Evolutionary conservation across 1,140 invertebrate species (phyloP).

Genomic region (Stratiolaelaps scimitus): DNA sequence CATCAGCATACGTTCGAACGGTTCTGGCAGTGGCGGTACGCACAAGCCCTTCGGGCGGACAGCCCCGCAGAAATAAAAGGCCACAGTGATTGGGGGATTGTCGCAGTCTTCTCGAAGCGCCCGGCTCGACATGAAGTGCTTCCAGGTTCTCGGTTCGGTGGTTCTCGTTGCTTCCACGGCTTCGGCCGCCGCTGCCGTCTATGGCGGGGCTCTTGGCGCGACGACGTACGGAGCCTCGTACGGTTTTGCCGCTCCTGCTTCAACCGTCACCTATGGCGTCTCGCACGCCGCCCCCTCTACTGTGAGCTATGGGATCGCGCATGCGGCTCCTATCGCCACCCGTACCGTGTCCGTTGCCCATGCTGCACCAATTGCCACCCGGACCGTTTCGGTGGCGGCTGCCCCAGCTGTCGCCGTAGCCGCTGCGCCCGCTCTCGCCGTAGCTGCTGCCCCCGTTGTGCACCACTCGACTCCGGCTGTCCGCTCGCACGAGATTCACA

Average conservation of each 20-base stretch:
- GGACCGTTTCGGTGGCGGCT: neutral
- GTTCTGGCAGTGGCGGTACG: too few species aligned
- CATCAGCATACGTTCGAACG: too few species aligned
- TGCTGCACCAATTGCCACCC: neutral
- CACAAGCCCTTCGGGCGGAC: neutral
- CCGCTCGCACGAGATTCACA: conserved; percentile 17
- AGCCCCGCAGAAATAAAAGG: conserved; percentile 10
- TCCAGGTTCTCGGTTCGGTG: conserved; percentile 10
- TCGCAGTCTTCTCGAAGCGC: conserved; percentile 24
- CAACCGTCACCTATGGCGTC: neutral
- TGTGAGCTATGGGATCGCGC: neutral
- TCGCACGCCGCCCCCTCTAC: conserved; percentile 9
- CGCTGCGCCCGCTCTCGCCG: neutral
- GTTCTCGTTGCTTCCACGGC: neutral
- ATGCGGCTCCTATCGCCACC: conserved; percentile 12
- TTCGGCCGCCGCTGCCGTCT: neutral
- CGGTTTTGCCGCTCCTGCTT: neutral
- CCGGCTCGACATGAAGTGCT: conserved; percentile 2
- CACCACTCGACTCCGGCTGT: too few species aligned
- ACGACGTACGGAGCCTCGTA: too few species aligned
- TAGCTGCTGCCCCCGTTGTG: neutral
- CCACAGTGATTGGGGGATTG: conserved; percentile 7
- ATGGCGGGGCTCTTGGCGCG: too few species aligned
- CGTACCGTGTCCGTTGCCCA: neutral
- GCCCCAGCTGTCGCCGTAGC: neutral